phyloP scores from a whole-genome alignment of 2,113 vertebrate species.

The Dolichotis patagonum region DNA sequence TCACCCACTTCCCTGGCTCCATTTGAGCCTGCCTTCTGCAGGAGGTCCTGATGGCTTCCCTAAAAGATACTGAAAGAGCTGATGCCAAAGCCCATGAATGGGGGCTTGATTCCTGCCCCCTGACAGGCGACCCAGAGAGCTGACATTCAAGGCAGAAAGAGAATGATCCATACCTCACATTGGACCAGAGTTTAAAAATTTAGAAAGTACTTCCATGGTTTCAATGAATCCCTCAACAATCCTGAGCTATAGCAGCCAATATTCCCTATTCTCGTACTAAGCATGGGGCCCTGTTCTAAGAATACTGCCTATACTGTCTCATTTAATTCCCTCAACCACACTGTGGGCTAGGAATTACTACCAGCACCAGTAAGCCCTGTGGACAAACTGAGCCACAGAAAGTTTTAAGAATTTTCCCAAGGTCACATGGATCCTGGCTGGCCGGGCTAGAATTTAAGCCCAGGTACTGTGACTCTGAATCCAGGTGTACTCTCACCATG shows the following conservation, averaged over 20 bases:
- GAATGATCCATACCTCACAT: background rate
- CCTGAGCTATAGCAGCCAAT: background rate
- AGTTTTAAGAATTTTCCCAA: background rate
- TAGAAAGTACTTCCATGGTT: background rate
- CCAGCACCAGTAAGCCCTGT: background rate
- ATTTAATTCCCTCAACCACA: background rate
- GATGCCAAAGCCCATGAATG: background rate
- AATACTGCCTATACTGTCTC: background rate
- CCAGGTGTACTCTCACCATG: background rate
- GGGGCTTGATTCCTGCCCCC: background rate
- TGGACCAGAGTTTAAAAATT: background rate
- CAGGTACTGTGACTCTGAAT: background rate
- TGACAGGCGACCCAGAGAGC: background rate
- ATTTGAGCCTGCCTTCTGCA: background rate
- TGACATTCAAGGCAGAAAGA: background rate
- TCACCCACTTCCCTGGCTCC: background rate
- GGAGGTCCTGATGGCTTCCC: too few species aligned
- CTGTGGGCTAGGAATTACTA: background rate
- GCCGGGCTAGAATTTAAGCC: background rate
- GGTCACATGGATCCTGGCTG: background rate
- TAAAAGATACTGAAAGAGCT: background rate
- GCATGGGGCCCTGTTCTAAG: background rate
- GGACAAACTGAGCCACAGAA: background rate
- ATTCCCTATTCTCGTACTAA: background rate
- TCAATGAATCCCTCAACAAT: background rate